Evolutionary conservation across 2,888 invertebrate species (phyloP).

Genomic region (Leucophora obtusa): DNA sequence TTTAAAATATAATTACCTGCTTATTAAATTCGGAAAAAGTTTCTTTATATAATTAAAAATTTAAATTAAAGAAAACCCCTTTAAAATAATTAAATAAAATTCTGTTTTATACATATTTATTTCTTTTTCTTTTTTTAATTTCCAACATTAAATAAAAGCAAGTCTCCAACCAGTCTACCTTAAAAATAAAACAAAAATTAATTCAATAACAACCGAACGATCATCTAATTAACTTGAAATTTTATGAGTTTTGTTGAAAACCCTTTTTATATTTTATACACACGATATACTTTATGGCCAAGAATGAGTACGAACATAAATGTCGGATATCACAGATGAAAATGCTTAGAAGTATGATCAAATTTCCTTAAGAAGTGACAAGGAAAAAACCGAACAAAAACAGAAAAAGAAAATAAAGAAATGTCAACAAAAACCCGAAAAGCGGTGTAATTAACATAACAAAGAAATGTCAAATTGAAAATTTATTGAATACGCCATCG

Average conservation of each 20-base stretch:
- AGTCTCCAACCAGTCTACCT: constrained; percentile 63
- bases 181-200: constrained; percentile 28
- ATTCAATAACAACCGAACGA: constrained; percentile 44
- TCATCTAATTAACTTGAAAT: constrained; percentile 62
- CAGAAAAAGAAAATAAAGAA: constrained; percentile 49
- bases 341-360: constrained; percentile 73
- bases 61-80: constrained; percentile 51
- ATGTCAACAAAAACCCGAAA: constrained; percentile 49
- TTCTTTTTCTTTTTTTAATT: constrained; percentile 40
- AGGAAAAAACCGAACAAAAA: constrained; percentile 15
- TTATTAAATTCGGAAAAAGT: constrained; percentile 32
- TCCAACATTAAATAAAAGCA: constrained; percentile 18
- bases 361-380: constrained; percentile 68
- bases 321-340: constrained; percentile 65
- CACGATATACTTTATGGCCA: constrained; percentile 19
- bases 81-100: constrained; percentile 31
- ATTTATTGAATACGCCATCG: constrained; percentile 58
- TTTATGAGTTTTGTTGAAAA: constrained; percentile 53
- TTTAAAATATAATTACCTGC: no score
- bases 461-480: constrained; percentile 69
- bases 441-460: constrained; percentile 76
- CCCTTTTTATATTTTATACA: constrained; percentile 33
- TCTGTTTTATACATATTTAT: constrained; percentile 3
- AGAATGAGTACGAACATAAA: constrained; percentile 39
- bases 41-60: constrained; percentile 60